phyloP scores from a whole-genome alignment of 2,888 invertebrate genomes.

The Ectemnius continuus region DNA sequence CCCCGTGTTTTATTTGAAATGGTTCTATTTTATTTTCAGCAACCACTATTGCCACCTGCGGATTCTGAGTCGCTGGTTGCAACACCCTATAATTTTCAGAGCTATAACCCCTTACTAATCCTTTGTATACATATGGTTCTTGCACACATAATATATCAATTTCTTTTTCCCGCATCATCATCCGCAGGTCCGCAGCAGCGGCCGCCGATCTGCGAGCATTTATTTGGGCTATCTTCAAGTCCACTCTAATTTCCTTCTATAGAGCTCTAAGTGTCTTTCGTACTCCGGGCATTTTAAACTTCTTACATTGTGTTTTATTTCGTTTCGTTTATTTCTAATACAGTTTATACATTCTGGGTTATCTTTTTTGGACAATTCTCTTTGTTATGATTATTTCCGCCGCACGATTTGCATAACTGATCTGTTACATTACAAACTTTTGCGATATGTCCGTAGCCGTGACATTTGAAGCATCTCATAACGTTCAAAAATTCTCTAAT shows the following conservation, averaged over 20 bases:
- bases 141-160: not conserved
- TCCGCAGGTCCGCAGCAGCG: constrained; percentile 3
- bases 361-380: not conserved
- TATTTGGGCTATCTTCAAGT: constrained; percentile 13
- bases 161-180: not conserved
- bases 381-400: not conserved
- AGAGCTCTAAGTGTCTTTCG: constrained; percentile 3
- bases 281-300: not conserved
- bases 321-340: not conserved
- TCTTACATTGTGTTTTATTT: not conserved
- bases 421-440: not conserved
- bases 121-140: constrained; percentile 1
- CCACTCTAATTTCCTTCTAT: constrained; percentile 10
- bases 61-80: not conserved
- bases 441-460: not conserved
- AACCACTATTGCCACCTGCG: not conserved
- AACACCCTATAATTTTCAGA: not conserved
- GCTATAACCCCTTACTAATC: not conserved
- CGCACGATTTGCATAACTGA: constrained; percentile 11
- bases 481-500: not conserved
- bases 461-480: not conserved
- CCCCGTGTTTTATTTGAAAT: not conserved
- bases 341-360: constrained; percentile 3
- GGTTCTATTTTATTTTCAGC: not conserved
- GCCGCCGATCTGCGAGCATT: constrained; percentile 13